Evolutionary conservation across 2,888 invertebrate species (phyloP), one percentile per base, ranked within the genome.

Genomic region (Zeuzera pyrina): DNA sequence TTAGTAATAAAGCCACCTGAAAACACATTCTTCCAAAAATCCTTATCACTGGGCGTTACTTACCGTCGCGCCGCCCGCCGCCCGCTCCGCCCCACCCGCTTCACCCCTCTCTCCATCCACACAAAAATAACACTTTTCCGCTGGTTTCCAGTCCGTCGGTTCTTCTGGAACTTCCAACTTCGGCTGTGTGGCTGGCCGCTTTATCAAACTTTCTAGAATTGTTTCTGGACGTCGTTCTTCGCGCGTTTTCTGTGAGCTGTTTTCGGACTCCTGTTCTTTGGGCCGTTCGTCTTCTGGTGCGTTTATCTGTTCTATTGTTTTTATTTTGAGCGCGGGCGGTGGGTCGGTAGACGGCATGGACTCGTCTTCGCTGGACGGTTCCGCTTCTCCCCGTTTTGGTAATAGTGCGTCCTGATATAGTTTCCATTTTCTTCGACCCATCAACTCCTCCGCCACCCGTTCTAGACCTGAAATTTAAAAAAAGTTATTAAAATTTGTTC

Each of bases 401-500:
- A 81, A 67, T 76, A 86, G 76, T 56, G 85, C 85, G 87, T 94
- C 93, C 89, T 93, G 94, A 85, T 93, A 94, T 86, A 92, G 89
- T 89, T 93, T 93, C 94, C 94, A 94, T 94, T 91, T 93, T 91
- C 93, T 91, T 88, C 93, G 92, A 88, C 94, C 94, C 94, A 94
- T 94, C 90, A 94, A 93, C 92, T 94, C 94, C 88, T 94, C 94
- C 88, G 94, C 94, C 88, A 94, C 92, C 87, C 93, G 91, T 92
- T 94, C 94, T 92, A 94, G 89, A 90, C 94, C 94, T 94, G 84
- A 34, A 87, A 72, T 36, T 29, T 42, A 25, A 12, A 25, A 5
- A 2, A 12, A 25, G 12, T 12, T 12, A 10, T 22, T 19, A 10
- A 12, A 11, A 12, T 11, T 25, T 24, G 23, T 3, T 24, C 8